phyloP scores from a whole-genome alignment of 2,888 invertebrate species.

The Brachyptera risi region DNA sequence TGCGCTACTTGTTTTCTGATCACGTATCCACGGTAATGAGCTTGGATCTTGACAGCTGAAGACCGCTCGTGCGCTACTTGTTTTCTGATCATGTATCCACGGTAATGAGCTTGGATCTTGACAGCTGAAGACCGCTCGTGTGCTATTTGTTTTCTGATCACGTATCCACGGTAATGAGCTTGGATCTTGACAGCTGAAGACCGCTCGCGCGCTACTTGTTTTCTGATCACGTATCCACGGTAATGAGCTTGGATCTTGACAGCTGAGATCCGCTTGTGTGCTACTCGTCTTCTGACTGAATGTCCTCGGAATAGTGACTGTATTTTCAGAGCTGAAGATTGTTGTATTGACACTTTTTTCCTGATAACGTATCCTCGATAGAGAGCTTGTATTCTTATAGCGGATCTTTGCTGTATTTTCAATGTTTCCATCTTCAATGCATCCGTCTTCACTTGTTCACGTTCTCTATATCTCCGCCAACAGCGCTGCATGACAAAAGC shows the following conservation, averaged over 20 bases:
- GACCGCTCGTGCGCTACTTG: neutral
- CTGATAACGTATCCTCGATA: slow-evolving; percentile 3
- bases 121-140: neutral
- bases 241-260: slow-evolving; percentile 15
- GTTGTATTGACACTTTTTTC: too few species aligned
- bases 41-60: neutral
- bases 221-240: neutral
- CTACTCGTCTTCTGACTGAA: neutral
- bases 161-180: neutral
- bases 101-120: neutral
- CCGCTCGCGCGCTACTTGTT: neutral
- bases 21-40: slow-evolving; percentile 24
- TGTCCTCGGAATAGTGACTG: neutral
- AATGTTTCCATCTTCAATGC: slow-evolving; percentile 34
- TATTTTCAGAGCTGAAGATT: neutral
- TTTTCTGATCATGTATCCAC: neutral
- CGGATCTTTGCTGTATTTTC: slow-evolving; percentile 31
- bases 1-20: neutral
- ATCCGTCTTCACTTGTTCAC: slow-evolving; percentile 29
- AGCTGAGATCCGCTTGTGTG: neutral
- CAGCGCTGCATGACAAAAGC: slow-evolving; percentile 46
- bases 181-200: neutral
- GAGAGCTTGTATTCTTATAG: slow-evolving; percentile 41
- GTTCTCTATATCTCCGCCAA: slow-evolving; percentile 40
- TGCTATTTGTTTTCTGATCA: neutral